Evolutionary conservation across 2,113 vertebrate species (phyloP).

Genomic region (Amblyopsis rosae): DNA sequence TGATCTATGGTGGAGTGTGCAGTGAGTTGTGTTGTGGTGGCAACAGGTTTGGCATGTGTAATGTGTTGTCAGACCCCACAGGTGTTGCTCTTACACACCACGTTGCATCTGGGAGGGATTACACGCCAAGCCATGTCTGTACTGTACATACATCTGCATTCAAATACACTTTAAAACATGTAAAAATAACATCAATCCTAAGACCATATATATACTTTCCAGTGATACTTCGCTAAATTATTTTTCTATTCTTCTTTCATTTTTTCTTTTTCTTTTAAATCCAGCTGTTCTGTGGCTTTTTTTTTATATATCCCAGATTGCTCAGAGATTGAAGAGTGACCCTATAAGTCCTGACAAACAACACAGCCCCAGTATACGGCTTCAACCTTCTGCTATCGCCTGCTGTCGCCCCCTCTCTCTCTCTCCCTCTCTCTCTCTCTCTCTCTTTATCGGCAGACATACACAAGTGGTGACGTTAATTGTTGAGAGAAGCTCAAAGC

Average conservation of each 20-base stretch:
- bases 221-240: slow-evolving; percentile 6
- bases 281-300: slow-evolving; percentile 29
- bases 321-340: slow-evolving; percentile 29
- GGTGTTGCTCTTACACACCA: too few relatives aligned
- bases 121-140: too few relatives aligned
- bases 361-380: slow-evolving; percentile 48
- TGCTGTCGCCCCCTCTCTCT: slow-evolving; percentile 45
- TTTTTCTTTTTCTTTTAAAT: too few relatives aligned
- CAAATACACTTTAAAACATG: background rate
- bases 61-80: slow-evolving; percentile 32
- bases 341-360: slow-evolving; percentile 30
- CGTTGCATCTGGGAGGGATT: too few relatives aligned
- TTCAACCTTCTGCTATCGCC: slow-evolving; percentile 50
- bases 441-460: slow-evolving; percentile 25
- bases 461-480: slow-evolving; percentile 27
- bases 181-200: background rate
- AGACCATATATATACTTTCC: slow-evolving; percentile 19
- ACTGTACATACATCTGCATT: background rate
- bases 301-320: slow-evolving; percentile 50
- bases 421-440: slow-evolving; percentile 3
- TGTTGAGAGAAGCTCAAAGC: slow-evolving; percentile 29
- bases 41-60: slow-evolving; percentile 30
- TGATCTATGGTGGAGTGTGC: slow-evolving; percentile 26
- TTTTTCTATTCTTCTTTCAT: too few relatives aligned
- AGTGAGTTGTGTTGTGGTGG: slow-evolving; percentile 13